These are phyloP conservation scores for Percopsis transmontana DNA, from an alignment of 2,113 vertebrate genomes.

Conservation along the genomic window DNA sequence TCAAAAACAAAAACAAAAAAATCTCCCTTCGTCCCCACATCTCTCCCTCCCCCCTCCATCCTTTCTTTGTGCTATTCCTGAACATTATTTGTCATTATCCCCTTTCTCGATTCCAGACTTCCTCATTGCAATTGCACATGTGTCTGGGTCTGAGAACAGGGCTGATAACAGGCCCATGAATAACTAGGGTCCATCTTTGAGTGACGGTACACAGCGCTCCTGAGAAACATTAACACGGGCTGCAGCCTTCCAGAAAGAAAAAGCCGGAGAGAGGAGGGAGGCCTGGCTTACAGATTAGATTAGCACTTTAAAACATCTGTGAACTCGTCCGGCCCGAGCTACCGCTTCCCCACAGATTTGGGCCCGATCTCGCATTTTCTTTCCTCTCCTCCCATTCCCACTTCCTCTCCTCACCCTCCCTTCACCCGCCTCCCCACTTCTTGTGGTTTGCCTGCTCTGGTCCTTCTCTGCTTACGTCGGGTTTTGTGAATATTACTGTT, in stretches of 20 bases:
- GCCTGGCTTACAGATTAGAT: conserved; percentile 83
- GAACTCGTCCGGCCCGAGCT: conserved; percentile 71
- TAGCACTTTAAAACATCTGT: conserved; percentile 85
- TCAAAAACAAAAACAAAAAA: conserved; percentile 30
- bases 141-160: conserved; percentile 61
- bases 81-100: conserved; percentile 33
- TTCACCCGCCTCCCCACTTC: conserved; percentile 26
- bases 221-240: conserved; percentile 75
- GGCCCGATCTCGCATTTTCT: conserved; percentile 72
- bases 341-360: conserved; percentile 74
- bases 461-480: conserved; percentile 30
- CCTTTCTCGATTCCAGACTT: conserved; percentile 28
- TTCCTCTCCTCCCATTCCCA: conserved; percentile 25
- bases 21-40: too few species aligned
- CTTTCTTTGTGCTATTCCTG: conserved; percentile 19
- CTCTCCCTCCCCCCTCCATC: conserved; percentile 10
- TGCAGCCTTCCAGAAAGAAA: conserved; percentile 52
- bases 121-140: conserved; percentile 72
- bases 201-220: conserved; percentile 70
- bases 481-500: conserved; percentile 24
- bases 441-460: conserved; percentile 39
- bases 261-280: conserved; percentile 48
- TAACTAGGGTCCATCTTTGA: conserved; percentile 49
- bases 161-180: conserved; percentile 67
- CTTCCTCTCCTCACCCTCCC: conserved; percentile 27